Percentiles rank a stretch among this genome's conserved stretches.
Evolutionary conservation across 1,140 invertebrate genomes (phyloP).

Genomic region (Pararge aegeria): DNA sequence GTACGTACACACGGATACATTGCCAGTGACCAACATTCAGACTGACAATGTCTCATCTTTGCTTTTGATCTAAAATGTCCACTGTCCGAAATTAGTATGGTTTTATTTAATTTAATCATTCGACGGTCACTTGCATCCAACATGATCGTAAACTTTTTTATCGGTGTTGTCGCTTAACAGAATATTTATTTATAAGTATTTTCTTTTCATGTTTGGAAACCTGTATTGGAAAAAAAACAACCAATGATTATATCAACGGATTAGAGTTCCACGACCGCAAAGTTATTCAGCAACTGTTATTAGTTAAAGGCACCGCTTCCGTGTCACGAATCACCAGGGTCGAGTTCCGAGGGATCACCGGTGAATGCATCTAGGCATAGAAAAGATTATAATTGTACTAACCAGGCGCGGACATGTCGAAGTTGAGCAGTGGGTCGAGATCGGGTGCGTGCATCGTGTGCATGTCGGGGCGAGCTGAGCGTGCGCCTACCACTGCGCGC

Average conservation of each 20-base stretch:
- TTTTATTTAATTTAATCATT: not conserved
- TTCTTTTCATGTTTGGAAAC: no score
- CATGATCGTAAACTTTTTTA: not conserved
- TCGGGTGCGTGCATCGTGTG: conserved; percentile 76
- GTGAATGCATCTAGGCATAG: not conserved
- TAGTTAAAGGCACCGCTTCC: not conserved
- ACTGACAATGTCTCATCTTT: conserved; percentile 36
- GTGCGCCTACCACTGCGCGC: conserved; percentile 90
- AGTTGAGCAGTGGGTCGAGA: conserved; percentile 85
- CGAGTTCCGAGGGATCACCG: no score
- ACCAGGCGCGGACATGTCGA: conserved; percentile 85
- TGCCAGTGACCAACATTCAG: conserved; percentile 40
- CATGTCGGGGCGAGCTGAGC: conserved; percentile 79
- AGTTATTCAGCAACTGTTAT: no score
- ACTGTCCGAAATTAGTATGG: not conserved
- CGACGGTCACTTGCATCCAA: not conserved
- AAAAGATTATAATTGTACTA: conserved; percentile 25
- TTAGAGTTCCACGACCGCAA: no score
- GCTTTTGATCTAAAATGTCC: conserved; percentile 5
- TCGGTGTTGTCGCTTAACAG: no score
- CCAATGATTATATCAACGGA: no score
- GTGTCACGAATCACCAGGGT: not conserved
- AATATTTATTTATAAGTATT: no score
- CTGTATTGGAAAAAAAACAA: no score
- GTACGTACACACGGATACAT: conserved; percentile 67